A percentile compares a stretch with the other conserved stretches of the same genome.
These are phyloP conservation scores for Chironomus striatipennis DNA, from an alignment of 1,140 invertebrate species.

Conservation along the genomic window DNA sequence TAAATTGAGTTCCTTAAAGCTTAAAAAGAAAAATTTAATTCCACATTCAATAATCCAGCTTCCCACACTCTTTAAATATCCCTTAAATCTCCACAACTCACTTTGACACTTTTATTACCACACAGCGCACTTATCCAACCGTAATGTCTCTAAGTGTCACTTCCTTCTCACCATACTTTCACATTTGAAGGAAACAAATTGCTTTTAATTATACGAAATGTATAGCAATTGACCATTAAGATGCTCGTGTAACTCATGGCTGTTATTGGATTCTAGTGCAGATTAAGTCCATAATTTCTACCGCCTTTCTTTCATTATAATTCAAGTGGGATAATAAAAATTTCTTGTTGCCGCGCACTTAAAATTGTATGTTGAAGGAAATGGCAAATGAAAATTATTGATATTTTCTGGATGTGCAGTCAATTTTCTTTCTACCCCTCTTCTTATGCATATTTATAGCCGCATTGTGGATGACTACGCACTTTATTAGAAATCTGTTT, in stretches of 20 bases:
- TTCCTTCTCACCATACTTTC: no score
- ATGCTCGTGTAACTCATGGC: neutral
- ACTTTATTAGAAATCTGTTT: neutral
- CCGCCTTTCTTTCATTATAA: neutral
- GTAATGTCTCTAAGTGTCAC: neutral
- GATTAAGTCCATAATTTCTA: conserved; percentile 20
- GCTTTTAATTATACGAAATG: conserved; percentile 20
- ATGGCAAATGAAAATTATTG: no score
- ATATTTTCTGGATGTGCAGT: no score
- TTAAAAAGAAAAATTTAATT: neutral
- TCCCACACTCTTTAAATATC: no score
- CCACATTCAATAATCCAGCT: neutral
- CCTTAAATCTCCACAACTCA: neutral
- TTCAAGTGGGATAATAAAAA: conserved; percentile 23
- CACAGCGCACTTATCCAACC: neutral
- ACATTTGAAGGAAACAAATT: conserved; percentile 17
- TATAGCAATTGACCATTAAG: conserved; percentile 17
- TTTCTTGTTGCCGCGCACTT: neutral
- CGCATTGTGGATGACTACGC: no score
- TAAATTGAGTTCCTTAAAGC: neutral
- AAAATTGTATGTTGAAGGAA: no score
- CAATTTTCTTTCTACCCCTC: no score
- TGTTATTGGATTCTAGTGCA: neutral
- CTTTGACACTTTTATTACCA: neutral
- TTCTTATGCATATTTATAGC: no score